Base-by-base conservation (phyloP, 2,888 invertebrate genomes). In the Lasioglossum lativentre region DNA sequence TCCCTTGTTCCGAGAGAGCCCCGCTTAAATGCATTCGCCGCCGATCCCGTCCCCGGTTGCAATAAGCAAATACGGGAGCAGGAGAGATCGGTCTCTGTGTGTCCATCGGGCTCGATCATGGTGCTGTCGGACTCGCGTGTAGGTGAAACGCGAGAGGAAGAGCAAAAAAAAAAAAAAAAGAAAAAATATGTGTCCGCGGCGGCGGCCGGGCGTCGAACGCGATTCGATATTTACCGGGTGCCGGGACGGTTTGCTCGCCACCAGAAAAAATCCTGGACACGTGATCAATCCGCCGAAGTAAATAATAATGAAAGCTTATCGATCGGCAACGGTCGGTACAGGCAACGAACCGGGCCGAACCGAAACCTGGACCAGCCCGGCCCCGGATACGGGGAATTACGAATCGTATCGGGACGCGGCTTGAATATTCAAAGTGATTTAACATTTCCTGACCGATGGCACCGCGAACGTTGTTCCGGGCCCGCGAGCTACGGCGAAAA, bases 271-370 rank as follows among this genome's bases (percentile, higher is more conserved):
- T 75, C 80, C 66, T 70, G 14, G 59, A 59, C 72, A 27, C 86
- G 85, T 30, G 63, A 83, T 86, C 86, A 87, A 83, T 80, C 82
- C 70, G 78, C 63, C 75, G 75, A 81, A 78, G 87, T 90, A 90
- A 90, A 90, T 90, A 88, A 90, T 90, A 90, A 90, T 83, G 88
- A 83, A 84, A 85, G 84, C 66, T 82, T 70, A 87, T 90, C 87
- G 90, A 90, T 90, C 78, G 78, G 45, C 19, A 52, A 23, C n/a
- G 23, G 30, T 59, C 66, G 12, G 56, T 59, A 27, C 5, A 14
- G 59, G 59, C 59, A 27, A 14, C 27, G 59, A 16, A 14, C 47
- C 45, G 30, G n/a, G 40, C 38, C 38, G 72, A 47, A 45, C 71
- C 23, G 68, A 38, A 38, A 34, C 68, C 10, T 23, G 30, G 19